These are phyloP conservation scores for Laticauda colubrina DNA, from an alignment of 2,113 vertebrate species.

Conservation along the genomic window DNA sequence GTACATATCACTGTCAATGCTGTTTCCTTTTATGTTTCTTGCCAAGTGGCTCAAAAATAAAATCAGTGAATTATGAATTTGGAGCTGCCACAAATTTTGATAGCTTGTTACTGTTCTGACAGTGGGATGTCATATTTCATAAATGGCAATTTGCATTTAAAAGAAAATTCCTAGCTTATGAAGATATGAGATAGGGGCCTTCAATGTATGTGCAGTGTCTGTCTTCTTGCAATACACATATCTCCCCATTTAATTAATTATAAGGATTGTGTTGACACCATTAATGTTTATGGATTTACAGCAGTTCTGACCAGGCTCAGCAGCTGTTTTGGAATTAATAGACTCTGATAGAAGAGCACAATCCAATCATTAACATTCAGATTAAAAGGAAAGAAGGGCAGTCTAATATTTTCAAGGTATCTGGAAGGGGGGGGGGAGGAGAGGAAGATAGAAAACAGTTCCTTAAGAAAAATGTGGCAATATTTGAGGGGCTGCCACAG, in stretches of 20 bases:
- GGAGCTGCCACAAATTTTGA: constrained; percentile 32
- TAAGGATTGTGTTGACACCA: constrained; percentile 1
- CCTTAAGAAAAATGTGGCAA: background rate
- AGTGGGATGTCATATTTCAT: constrained; percentile 30
- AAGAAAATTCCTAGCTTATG: constrained; percentile 1
- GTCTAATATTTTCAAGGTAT: background rate
- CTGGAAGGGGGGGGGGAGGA: background rate
- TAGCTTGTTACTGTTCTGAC: constrained; percentile 20
- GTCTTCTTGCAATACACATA: background rate
- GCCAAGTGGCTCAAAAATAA: constrained; percentile 46
- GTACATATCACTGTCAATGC: constrained; percentile 17
- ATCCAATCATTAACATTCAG: background rate
- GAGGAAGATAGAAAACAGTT: background rate
- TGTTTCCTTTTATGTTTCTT: constrained; percentile 43
- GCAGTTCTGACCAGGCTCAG: background rate
- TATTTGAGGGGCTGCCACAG: background rate
- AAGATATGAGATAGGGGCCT: constrained; percentile 16
- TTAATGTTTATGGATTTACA: background rate
- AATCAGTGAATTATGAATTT: constrained; percentile 44
- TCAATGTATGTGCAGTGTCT: background rate
- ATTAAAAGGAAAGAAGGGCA: background rate
- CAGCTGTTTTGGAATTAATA: background rate
- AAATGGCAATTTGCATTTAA: constrained; percentile 37
- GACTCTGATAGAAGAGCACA: background rate
- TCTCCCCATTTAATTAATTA: background rate